These are phyloP conservation scores for Microctonus brassicae DNA, from an alignment of 2,888 invertebrate species.

Conservation along the genomic window DNA sequence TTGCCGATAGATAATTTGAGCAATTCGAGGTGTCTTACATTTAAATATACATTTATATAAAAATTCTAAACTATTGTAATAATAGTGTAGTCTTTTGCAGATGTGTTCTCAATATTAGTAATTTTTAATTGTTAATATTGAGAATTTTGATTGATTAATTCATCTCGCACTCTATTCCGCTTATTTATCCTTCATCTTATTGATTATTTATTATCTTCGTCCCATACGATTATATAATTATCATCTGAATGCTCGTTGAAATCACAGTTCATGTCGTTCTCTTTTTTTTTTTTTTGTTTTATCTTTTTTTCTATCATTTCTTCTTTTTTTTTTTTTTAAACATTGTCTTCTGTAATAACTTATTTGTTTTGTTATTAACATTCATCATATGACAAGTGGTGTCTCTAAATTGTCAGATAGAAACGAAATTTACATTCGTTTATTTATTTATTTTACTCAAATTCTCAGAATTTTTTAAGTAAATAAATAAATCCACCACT, in stretches of 20 bases:
- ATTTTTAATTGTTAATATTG: not conserved
- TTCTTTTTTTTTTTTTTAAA: too few species aligned
- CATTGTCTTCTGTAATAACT: too few species aligned
- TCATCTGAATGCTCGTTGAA: not conserved
- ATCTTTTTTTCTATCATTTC: not conserved
- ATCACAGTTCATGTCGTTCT: constrained; percentile 1
- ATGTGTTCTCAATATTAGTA: not conserved
- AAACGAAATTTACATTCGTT: too few species aligned
- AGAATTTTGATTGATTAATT: not conserved
- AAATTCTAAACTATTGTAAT: not conserved
- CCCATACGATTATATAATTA: not conserved
- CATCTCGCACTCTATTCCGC: not conserved
- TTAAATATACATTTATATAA: not conserved
- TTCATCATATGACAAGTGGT: too few species aligned
- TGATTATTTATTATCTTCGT: not conserved
- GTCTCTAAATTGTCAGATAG: too few species aligned
- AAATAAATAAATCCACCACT: too few species aligned
- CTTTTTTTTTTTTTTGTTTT: not conserved
- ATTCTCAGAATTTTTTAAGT: too few species aligned
- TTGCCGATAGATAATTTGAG: constrained; percentile 44
- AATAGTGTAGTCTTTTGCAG: not conserved
- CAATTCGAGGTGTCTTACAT: constrained; percentile 47
- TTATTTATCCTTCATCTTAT: not conserved
- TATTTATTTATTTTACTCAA: too few species aligned
- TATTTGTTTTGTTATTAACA: too few species aligned